Conservation (phyloP, 2,113 vertebrate species). For the Gnathonemus echidnorhynchus region DNA sequence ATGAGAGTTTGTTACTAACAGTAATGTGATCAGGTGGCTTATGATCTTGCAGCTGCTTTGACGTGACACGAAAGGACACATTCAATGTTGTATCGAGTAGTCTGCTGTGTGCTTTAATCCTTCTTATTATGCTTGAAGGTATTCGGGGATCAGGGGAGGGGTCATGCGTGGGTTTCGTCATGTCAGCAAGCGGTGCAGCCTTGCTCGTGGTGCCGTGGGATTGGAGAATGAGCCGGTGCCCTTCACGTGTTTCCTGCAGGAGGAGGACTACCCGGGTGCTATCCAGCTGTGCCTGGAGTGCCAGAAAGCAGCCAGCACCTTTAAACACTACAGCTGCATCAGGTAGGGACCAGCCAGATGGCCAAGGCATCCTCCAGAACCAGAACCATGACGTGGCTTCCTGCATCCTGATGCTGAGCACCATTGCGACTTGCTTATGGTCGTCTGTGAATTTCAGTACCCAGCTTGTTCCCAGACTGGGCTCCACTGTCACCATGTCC, state of each 20-base stretch:
- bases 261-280: conserved; percentile 96
- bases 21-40: background rate
- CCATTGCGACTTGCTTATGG: background rate
- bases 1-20: background rate
- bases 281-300: conserved; percentile 97
- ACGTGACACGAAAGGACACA: background rate
- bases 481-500: background rate
- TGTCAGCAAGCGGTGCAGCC: background rate
- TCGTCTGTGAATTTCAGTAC: background rate
- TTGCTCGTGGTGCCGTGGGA: background rate
- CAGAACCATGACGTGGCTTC: background rate
- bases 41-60: background rate
- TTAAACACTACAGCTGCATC: conserved; percentile 98
- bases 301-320: conserved; percentile 96
- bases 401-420: background rate
- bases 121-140: background rate
- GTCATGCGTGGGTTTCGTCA: background rate
- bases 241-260: conserved; percentile 51
- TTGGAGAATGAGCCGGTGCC: background rate
- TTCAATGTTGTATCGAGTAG: background rate
- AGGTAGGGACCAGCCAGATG: conserved; percentile 62
- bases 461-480: background rate
- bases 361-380: background rate
- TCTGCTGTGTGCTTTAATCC: background rate
- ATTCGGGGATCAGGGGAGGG: background rate